These are phyloP conservation scores for Eupeodes luniger DNA, from an alignment of 2,888 invertebrate species.

Conservation along the genomic window DNA sequence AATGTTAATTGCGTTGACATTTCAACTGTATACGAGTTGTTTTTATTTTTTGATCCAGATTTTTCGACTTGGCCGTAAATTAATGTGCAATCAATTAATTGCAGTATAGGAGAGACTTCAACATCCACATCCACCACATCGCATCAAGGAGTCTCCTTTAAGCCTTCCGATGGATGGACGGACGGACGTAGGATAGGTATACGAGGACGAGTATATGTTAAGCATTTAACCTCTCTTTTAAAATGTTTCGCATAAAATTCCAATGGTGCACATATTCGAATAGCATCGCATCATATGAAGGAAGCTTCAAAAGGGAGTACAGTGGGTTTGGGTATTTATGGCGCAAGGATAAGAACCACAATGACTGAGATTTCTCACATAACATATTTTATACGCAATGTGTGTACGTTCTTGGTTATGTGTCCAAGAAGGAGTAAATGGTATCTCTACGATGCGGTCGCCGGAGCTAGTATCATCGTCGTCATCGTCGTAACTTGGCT, in stretches of 20 bases:
- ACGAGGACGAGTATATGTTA: slow-evolving; percentile 42
- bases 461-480: slow-evolving; percentile 7
- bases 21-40: slow-evolving; percentile 41
- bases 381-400: slow-evolving; percentile 25
- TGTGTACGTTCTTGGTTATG: background rate
- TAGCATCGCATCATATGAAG: background rate
- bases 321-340: background rate
- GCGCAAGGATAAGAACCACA: slow-evolving; percentile 62
- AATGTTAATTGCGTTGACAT: slow-evolving; percentile 76
- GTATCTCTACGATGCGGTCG: background rate
- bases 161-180: background rate
- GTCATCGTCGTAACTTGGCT: no score
- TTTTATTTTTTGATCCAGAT: slow-evolving; percentile 47
- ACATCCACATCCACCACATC: slow-evolving; percentile 47
- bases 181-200: no score
- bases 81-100: slow-evolving; percentile 75
- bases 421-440: slow-evolving; percentile 6
- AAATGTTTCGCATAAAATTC: slow-evolving; percentile 47
- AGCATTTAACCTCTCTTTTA: slow-evolving; percentile 41
- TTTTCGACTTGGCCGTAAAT: slow-evolving; percentile 65
- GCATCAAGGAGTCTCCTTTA: slow-evolving; percentile 32
- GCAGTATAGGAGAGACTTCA: slow-evolving; percentile 63
- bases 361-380: slow-evolving; percentile 63
- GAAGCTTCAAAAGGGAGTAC: background rate
- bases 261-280: slow-evolving; percentile 20